Conservation (phyloP, 2,113 vertebrate species). For the Ia io region DNA sequence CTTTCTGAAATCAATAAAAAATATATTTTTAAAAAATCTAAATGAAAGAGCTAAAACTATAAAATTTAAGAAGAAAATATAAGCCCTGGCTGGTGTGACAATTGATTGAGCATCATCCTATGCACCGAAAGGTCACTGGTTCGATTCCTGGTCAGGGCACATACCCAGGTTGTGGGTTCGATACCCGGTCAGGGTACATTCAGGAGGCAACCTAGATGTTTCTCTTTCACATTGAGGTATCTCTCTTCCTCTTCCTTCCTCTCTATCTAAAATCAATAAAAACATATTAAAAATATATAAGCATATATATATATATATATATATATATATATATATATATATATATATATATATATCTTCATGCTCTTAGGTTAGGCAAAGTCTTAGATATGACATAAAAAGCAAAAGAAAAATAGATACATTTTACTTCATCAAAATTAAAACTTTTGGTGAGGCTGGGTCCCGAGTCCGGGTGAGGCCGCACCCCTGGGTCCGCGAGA, state of each 20-base stretch:
- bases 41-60: not conserved
- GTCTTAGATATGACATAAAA: not conserved
- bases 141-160: not conserved
- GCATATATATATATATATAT: not conserved
- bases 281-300: not conserved
- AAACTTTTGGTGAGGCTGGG: too few species aligned
- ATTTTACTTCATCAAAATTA: not conserved
- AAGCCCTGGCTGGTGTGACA: not conserved
- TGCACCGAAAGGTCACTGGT: not conserved
- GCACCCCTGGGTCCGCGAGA: too few species aligned
- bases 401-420: conserved; percentile 14
- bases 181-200: not conserved
- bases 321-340: too few species aligned
- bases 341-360: not conserved
- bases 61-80: not conserved
- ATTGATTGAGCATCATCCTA: not conserved
- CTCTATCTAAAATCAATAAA: not conserved
- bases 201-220: not conserved
- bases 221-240: not conserved
- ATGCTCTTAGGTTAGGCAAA: not conserved
- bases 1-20: too few species aligned
- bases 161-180: not conserved
- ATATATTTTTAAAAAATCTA: not conserved
- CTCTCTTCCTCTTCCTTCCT: not conserved
- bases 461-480: too few species aligned